These are phyloP conservation scores for Pipistrellus pygmaeus DNA, from an alignment of 2,797 vertebrate genomes.

Conservation along the genomic window DNA sequence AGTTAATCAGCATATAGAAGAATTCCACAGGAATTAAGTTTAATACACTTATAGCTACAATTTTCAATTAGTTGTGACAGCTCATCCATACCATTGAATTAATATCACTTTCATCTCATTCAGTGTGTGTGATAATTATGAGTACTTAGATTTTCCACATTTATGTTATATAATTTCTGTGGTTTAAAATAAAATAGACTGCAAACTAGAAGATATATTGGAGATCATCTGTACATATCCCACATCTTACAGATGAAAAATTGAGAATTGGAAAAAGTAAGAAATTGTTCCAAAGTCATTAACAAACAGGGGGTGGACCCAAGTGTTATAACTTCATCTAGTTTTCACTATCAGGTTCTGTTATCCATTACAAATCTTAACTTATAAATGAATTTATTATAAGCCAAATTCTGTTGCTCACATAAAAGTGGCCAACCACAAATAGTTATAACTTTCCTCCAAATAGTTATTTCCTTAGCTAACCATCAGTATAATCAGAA, in stretches of 20 bases:
- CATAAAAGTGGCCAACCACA: conserved; percentile 48
- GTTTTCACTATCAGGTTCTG: not conserved
- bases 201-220: not conserved
- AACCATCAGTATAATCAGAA: conserved; percentile 27
- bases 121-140: not conserved
- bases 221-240: not conserved
- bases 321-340: not conserved
- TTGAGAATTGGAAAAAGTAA: conserved; percentile 22
- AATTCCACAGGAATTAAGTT: not conserved
- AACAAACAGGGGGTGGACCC: not conserved
- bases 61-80: conserved; percentile 51
- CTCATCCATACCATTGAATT: conserved; percentile 16
- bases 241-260: conserved; percentile 25
- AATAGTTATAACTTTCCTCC: not conserved
- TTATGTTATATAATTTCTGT: not conserved
- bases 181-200: conserved; percentile 1
- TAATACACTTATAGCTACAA: not conserved
- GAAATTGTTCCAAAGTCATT: conserved; percentile 1
- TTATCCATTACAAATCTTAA: conserved; percentile 28
- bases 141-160: not conserved
- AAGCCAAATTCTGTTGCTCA: conserved; percentile 38
- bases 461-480: conserved; percentile 39
- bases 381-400: conserved; percentile 48
- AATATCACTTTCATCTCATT: conserved; percentile 9
- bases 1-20: conserved; percentile 14